phyloP scores from a whole-genome alignment of 2,888 invertebrate genomes.

The Zeuzera pyrina region DNA sequence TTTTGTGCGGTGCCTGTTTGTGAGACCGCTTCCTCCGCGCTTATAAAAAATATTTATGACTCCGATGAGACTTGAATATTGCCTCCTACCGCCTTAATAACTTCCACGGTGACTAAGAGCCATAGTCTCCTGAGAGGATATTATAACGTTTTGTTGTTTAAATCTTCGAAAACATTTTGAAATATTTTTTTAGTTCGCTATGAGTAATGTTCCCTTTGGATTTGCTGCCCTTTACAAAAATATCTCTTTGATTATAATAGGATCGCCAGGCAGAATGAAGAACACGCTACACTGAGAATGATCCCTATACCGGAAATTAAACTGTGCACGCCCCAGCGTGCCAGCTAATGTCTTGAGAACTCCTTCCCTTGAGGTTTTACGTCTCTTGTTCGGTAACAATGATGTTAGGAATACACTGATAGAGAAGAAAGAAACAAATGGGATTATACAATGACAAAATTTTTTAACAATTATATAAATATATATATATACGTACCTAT shows the following conservation, averaged over 20 bases:
- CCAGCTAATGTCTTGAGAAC: slow-evolving; percentile 17
- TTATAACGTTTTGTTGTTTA: slow-evolving; percentile 20
- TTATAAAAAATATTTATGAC: slow-evolving; percentile 49
- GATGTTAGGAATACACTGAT: too few relatives aligned
- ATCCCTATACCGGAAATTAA: slow-evolving; percentile 35
- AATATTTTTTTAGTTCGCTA: not conserved
- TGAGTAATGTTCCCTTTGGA: too few relatives aligned
- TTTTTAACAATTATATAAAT: too few relatives aligned
- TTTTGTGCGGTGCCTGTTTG: slow-evolving; percentile 52
- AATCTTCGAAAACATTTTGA: slow-evolving; percentile 1
- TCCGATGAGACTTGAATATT: slow-evolving; percentile 38
- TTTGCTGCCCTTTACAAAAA: too few relatives aligned
- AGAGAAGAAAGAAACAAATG: too few relatives aligned
- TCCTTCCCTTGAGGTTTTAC: slow-evolving; percentile 9
- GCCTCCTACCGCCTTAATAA: slow-evolving; percentile 36
- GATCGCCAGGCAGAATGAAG: slow-evolving; percentile 7
- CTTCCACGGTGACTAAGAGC: slow-evolving; percentile 26
- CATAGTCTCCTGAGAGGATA: slow-evolving; percentile 25
- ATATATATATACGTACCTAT: too few relatives aligned
- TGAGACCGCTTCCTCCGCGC: slow-evolving; percentile 39
- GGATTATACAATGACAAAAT: too few relatives aligned
- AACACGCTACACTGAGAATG: slow-evolving; percentile 25
- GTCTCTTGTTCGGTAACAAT: too few relatives aligned
- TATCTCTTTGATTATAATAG: too few relatives aligned
- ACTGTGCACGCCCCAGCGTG: slow-evolving; percentile 28